Evolutionary conservation across 1,140 invertebrate genomes (phyloP), one percentile per base, ranked within the genome.

Genomic region (Bradysia coprophila): DNA sequence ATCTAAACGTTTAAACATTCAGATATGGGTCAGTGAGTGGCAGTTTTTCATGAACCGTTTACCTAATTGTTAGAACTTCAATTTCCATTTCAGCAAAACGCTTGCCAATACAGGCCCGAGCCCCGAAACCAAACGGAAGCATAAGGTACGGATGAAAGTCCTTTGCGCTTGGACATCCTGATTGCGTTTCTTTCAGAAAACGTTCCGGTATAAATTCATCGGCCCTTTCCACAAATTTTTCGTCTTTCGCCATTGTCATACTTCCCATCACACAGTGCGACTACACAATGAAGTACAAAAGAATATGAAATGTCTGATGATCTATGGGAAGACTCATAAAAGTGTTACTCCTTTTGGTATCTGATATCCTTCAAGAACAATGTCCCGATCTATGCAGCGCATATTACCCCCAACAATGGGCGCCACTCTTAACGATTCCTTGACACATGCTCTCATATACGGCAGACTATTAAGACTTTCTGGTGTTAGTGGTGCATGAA

Each of bases 331-430:
- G 21, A 36, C 18, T 15, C 5, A 36, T 38, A 67, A 66, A 68
- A 87, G n/a, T n/a, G n/a, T 66, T 68, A 87, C 83, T 45, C 81
- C 83, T 67, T 82, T 81, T 19, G 88, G 89, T 45, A 93, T 73
- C 42, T 70, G 63, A 50, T 84, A 92, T 31, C 83, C 85, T 23
- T 72, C 72, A 32, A 93, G 73, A 4, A 78, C 62, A 0, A 81
- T 69, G 48, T 90, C 78, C 19, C 71, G 70, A 31, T 76, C 74
- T 40, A 82, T 69, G 42, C 76, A 75, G 43, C 88, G 66, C n/a
- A 79, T 73, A 49, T 88, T 82, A 21, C 85, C 85, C 42, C 87
- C 68, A 8, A 86, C 81, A 8, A 88, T 83, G 18, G 87, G 86
- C 62, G 78, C 83, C 55, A 90, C 73, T 55, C 83, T 67, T 20